A percentile compares a stretch with the other conserved stretches of the same genome.
Evolutionary conservation across 2,797 vertebrate species (phyloP).

Genomic region (Myripristis murdjan): DNA sequence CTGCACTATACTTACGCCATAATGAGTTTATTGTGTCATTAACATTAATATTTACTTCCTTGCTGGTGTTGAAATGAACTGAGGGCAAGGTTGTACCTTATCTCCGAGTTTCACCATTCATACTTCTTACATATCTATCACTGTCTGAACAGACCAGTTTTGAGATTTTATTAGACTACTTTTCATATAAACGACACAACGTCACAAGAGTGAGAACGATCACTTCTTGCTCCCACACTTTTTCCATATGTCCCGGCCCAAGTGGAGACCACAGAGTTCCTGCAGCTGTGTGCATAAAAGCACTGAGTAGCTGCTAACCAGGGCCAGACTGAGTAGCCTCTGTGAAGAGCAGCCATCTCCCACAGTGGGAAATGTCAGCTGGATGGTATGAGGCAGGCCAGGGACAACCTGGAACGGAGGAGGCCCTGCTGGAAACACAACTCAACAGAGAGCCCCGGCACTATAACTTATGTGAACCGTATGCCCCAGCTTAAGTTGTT

Average conservation of each 20-base stretch:
- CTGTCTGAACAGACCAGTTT: not conserved
- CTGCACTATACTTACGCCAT: not conserved
- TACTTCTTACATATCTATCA: not conserved
- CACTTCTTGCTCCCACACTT: constrained; percentile 61
- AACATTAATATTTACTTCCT: not conserved
- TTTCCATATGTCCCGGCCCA: constrained; percentile 65
- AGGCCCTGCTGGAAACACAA: constrained; percentile 30
- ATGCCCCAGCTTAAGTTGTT: not conserved
- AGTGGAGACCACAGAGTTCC: constrained; percentile 57
- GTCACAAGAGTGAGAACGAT: constrained; percentile 52
- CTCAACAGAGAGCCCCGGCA: constrained; percentile 16
- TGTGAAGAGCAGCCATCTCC: constrained; percentile 73
- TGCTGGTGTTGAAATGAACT: not conserved
- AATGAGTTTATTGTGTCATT: not conserved
- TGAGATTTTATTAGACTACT: constrained; percentile 22
- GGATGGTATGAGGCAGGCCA: constrained; percentile 60
- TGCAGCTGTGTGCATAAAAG: constrained; percentile 69
- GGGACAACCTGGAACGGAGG: constrained; percentile 11
- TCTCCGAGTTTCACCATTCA: not conserved
- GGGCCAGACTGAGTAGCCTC: constrained; percentile 63
- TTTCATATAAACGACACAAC: constrained; percentile 19
- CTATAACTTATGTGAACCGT: constrained; percentile 20
- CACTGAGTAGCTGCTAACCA: constrained; percentile 71
- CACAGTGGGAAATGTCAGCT: constrained; percentile 63
- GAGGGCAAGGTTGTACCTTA: not conserved